Percentiles rank a stretch among this genome's conserved stretches.
Evolutionary conservation across 2,113 vertebrate genomes (phyloP).

Genomic region (Cinclus mexicanus): DNA sequence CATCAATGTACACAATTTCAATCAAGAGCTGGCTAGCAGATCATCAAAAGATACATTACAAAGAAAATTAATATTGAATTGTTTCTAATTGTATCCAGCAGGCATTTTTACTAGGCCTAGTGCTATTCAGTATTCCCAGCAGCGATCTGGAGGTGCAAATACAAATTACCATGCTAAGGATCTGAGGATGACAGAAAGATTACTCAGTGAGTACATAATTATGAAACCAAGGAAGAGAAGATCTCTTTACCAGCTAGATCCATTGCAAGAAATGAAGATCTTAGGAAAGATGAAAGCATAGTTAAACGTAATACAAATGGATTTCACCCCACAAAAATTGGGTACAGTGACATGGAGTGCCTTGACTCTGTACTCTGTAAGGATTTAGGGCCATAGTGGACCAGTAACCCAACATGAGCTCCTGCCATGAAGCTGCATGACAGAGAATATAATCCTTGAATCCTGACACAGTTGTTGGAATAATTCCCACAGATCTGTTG

Average conservation of each 20-base stretch:
- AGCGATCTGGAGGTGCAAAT: background rate
- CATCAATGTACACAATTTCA: background rate
- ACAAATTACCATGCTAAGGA: background rate
- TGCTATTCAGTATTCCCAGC: background rate
- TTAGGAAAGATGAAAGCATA: background rate
- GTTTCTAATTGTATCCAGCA: background rate
- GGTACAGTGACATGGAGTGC: background rate
- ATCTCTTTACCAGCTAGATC: background rate
- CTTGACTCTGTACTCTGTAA: background rate
- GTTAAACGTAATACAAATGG: background rate
- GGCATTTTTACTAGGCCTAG: background rate
- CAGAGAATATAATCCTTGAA: background rate
- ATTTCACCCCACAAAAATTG: background rate
- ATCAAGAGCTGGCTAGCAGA: background rate
- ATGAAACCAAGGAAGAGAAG: background rate
- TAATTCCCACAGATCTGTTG: constrained; percentile 19
- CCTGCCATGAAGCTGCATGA: background rate
- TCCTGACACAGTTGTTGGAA: background rate
- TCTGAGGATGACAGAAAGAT: background rate
- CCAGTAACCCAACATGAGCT: background rate
- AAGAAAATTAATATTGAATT: background rate
- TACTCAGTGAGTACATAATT: background rate
- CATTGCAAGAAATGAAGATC: background rate
- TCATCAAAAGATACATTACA: background rate
- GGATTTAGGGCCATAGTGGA: background rate